Base-by-base conservation (phyloP, 2,888 invertebrate species). In the Vesta saturnalis region DNA sequence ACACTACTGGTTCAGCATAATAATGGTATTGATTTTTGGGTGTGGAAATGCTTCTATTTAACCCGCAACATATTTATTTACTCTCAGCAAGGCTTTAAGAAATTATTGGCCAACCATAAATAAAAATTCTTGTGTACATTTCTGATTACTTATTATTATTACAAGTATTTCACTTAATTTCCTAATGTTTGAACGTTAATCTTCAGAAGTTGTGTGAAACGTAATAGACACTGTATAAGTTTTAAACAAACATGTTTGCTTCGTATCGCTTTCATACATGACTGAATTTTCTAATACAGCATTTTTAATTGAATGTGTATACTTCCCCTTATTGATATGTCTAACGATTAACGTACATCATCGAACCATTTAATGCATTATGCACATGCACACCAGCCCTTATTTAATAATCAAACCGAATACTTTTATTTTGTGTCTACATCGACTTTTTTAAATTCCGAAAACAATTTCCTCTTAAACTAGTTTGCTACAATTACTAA, bases 211-310 rank as follows among this genome's bases (percentile, higher is more conserved):
- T n/a, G n/a, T n/a, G n/a, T 8, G 39, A 39, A 39, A 4, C n/a
- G n/a, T 39, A n/a, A n/a, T 10, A 39, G 12, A 39, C 8, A 8
- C 12, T n/a, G 39, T n/a, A 39, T 39, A 39, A 39, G 39, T 39
- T 39, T 39, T 2, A 39, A n/a, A 39, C 39, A 39, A 39, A 39
- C 8, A 39, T 39, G 8, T 12, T n/a, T 39, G 8, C n/a, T 39
- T 39, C 52, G n/a, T 52, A 52, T 52, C 52, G 52, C 52, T 52
- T 52, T 52, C 52, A 52, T 19, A n/a, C 52, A 52, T 21, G 19
- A 19, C 3, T 12, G 19, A 52, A 52, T 19, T 21, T 52, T 19
- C 19, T 52, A 52, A 52, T 49, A 49, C 15, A 43, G 10, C 43
- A 43, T 49, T 49, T 49, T 49, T 16, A 49, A 16, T 49, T 49